Evolutionary conservation across 2,888 invertebrate species (phyloP).

Genomic region (Tricholauxania praeusta): DNA sequence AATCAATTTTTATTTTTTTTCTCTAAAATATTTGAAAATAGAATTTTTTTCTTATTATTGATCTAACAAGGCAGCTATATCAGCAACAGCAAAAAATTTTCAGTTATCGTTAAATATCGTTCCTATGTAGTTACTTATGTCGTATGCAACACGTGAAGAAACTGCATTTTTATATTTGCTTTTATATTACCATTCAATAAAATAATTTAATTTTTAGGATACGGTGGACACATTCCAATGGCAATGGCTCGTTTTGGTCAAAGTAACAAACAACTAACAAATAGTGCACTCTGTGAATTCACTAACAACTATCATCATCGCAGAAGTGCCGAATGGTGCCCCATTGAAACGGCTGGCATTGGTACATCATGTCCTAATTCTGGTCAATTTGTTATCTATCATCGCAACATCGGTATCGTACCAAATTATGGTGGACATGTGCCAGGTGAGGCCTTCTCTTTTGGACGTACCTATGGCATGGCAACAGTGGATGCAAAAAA

Average conservation of each 20-base stretch:
- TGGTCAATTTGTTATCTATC: slow-evolving; percentile 74
- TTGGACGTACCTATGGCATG: slow-evolving; percentile 81
- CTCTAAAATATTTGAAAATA: neutral
- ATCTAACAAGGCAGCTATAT: slow-evolving; percentile 12
- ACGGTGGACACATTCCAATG: slow-evolving; percentile 64
- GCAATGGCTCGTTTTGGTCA: slow-evolving; percentile 61
- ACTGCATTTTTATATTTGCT: neutral
- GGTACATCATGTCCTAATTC: slow-evolving; percentile 55
- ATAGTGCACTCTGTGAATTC: slow-evolving; percentile 80
- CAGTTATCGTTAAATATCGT: neutral
- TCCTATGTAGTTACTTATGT: neutral
- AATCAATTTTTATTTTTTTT: neutral
- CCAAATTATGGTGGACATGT: slow-evolving; percentile 85
- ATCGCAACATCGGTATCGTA: slow-evolving; percentile 79
- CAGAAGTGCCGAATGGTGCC: slow-evolving; percentile 81
- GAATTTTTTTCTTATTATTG: slow-evolving; percentile 18
- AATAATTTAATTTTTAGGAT: slow-evolving; percentile 50
- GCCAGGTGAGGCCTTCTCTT: slow-evolving; percentile 79
- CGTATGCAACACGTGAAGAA: neutral
- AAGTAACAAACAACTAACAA: slow-evolving; percentile 73
- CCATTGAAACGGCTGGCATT: slow-evolving; percentile 62
- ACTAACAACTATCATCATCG: slow-evolving; percentile 80
- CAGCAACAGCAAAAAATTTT: slow-evolving; percentile 5
- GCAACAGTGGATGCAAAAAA: slow-evolving; percentile 80
- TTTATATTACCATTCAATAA: neutral